Evolutionary conservation across 2,888 invertebrate genomes (phyloP).

Genomic region (Phania funesta): DNA sequence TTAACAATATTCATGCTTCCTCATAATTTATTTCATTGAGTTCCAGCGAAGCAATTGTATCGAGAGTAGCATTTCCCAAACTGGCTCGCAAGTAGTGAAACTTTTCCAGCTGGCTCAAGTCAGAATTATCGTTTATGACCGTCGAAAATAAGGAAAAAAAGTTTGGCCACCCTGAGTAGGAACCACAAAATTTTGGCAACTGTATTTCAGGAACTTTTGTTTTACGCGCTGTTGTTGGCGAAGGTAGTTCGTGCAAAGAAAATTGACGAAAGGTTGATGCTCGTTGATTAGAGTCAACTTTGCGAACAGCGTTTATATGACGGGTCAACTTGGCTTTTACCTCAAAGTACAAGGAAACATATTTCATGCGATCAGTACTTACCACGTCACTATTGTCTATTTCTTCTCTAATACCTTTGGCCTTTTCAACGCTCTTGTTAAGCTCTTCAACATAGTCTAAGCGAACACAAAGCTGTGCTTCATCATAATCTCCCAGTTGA

Average conservation of each 20-base stretch:
- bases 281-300: no score
- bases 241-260: slow-evolving; percentile 2
- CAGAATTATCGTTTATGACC: slow-evolving; percentile 45
- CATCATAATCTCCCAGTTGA: no score
- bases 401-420: not conserved
- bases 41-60: no score
- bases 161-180: slow-evolving; percentile 59
- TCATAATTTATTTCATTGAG: no score
- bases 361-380: not conserved
- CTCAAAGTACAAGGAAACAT: slow-evolving; percentile 9
- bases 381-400: not conserved
- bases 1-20: no score
- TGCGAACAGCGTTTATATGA: not conserved
- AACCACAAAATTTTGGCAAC: no score
- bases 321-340: slow-evolving; percentile 11
- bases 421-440: not conserved
- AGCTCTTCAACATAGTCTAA: not conserved
- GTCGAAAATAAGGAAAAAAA: slow-evolving; percentile 59
- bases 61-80: no score
- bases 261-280: no score
- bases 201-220: slow-evolving; percentile 48
- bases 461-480: not conserved
- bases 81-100: no score
- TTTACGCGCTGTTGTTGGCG: not conserved
- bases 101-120: slow-evolving; percentile 54